Evolutionary conservation across 1,140 invertebrate genomes (phyloP), one percentile per base, ranked within the genome.

Genomic region (Zaprionus capensis): DNA sequence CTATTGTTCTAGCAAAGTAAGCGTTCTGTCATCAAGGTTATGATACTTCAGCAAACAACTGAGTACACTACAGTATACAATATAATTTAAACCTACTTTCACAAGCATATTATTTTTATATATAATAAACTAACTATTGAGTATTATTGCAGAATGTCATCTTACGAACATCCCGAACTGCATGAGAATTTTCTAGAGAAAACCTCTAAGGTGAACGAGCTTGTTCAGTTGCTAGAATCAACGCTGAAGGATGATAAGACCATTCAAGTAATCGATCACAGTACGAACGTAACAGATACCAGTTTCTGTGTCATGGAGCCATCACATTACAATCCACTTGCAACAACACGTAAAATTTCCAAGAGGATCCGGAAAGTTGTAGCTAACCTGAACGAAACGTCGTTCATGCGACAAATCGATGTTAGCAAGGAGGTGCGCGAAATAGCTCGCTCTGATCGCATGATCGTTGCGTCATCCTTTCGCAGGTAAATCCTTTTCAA

Each of bases 351-450:
- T 15, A 75, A 56, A 5, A 22, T 14, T 1, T 31, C 36, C 4
- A 78, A 24, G 28, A 71, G 34, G 31, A 11, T 12, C 0, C n/a
- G 31, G 1, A 1, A 4, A 1, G 31, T 49, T 12, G 0, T 0
- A 9, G 22, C 59, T 0, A 84, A 76, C 1, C 4, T 55, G 5
- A 79, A 71, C 22, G 44, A 69, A 36, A 62, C 69, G 6, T 57
- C 68, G 1, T 77, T 59, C 14, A 82, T 87, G 83, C 66, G 76
- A 0, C 82, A 86, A n/a, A 72, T 87, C 2, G 80, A 87, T 24
- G 58, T 34, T 0, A 57, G 20, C 2, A 17, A 20, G 0, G 22
- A 58, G 17, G n/a, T 64, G 1, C 82, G 79, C 0, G 2, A 2
- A 0, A 22, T 51, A 6, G 82, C 76, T 2, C 65, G 67, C 5